Conservation (phyloP, 2,888 invertebrate genomes). For the Sarcophaga subvicina region DNA sequence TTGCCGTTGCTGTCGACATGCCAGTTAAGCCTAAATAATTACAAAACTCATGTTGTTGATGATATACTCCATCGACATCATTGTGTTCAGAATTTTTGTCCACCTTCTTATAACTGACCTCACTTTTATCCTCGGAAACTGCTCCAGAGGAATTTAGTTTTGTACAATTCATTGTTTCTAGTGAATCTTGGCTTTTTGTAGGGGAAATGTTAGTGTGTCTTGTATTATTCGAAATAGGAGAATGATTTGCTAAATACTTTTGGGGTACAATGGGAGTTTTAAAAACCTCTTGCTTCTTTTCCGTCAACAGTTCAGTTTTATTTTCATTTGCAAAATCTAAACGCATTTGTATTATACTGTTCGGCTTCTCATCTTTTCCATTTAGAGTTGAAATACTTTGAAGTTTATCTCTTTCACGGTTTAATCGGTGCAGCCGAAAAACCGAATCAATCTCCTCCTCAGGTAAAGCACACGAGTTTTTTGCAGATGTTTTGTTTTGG, state of each 20-base stretch:
- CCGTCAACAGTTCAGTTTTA: conserved; percentile 67
- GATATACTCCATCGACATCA: conserved; percentile 67
- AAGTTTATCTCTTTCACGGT: conserved; percentile 73
- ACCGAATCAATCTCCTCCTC: conserved; percentile 72
- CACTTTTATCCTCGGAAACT: not conserved
- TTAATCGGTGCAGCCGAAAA: conserved; percentile 73
- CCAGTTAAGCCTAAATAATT: conserved; percentile 80
- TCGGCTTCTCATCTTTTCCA: conserved; percentile 34
- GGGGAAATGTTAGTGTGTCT: conserved; percentile 22
- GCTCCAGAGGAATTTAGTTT: not conserved
- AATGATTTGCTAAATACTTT: conserved; percentile 65
- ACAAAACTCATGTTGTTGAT: conserved; percentile 80
- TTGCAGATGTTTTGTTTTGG: conserved; percentile 30
- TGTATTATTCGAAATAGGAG: conserved; percentile 16
- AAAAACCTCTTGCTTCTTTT: conserved; percentile 72
- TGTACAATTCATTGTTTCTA: no score
- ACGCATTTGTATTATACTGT: conserved; percentile 69
- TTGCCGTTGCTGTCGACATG: conserved; percentile 79
- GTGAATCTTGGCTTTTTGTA: conserved; percentile 21
- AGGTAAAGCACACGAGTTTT: conserved; percentile 66
- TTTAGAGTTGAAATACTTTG: not conserved
- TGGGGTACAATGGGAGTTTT: conserved; percentile 73
- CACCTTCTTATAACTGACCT: not conserved
- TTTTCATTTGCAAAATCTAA: conserved; percentile 70
- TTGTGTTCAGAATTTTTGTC: conserved; percentile 19